Evolutionary conservation across 2,797 vertebrate species (phyloP).

Genomic region (Syngnathus acus): DNA sequence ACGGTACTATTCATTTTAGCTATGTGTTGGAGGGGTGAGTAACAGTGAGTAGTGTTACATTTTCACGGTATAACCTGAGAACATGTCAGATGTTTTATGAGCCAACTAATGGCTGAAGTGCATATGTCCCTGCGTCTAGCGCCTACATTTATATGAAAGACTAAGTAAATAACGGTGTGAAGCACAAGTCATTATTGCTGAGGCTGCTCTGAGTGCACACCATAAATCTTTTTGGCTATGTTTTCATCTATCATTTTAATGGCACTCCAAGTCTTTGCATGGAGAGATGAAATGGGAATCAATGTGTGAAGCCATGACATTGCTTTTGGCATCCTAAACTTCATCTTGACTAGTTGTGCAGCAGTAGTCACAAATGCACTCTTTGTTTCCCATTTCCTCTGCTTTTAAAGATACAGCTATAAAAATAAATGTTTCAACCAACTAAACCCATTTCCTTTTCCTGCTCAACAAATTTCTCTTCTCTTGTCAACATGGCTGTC

Average conservation of each 20-base stretch:
- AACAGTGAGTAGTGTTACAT: neutral
- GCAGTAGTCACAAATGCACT: slow-evolving; percentile 17
- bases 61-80: neutral
- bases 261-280: slow-evolving; percentile 20
- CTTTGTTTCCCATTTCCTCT: slow-evolving; percentile 6
- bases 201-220: slow-evolving; percentile 13
- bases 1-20: neutral
- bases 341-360: slow-evolving; percentile 23
- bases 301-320: slow-evolving; percentile 35
- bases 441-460: slow-evolving; percentile 19
- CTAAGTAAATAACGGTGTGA: neutral
- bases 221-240: slow-evolving; percentile 4
- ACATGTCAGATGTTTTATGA: neutral
- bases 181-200: slow-evolving; percentile 17
- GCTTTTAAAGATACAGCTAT: slow-evolving; percentile 17
- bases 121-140: neutral
- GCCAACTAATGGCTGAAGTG: slow-evolving; percentile 1
- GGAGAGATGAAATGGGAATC: slow-evolving; percentile 26
- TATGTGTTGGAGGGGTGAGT: neutral
- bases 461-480: slow-evolving; percentile 20
- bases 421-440: slow-evolving; percentile 22
- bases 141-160: neutral
- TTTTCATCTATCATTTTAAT: slow-evolving; percentile 14
- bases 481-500: slow-evolving; percentile 35
- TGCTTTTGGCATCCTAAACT: slow-evolving; percentile 30